These are phyloP conservation scores for Didymodactylos carnosus DNA, from an alignment of 2,888 invertebrate genomes.

Conservation along the genomic window DNA sequence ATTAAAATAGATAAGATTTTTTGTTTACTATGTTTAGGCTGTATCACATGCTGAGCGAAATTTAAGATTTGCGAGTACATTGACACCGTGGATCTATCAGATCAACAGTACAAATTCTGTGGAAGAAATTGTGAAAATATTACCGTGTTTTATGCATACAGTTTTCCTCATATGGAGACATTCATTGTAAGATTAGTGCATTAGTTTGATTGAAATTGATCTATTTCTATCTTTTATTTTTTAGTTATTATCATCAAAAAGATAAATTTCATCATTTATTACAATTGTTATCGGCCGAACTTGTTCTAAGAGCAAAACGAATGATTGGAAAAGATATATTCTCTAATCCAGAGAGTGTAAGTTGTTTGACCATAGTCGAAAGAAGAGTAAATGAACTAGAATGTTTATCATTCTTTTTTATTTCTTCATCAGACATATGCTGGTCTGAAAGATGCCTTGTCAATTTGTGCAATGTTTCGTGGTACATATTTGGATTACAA, in stretches of 20 bases:
- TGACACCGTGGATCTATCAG: slow-evolving; percentile 25
- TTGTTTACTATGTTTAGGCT: slow-evolving; percentile 19
- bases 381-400: neutral
- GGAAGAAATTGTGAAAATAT: slow-evolving; percentile 23
- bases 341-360: slow-evolving; percentile 29
- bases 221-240: slow-evolving; percentile 11
- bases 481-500: slow-evolving; percentile 33
- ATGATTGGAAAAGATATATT: slow-evolving; percentile 31
- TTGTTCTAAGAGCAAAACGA: slow-evolving; percentile 30
- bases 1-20: neutral
- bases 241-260: slow-evolving; percentile 32
- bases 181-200: slow-evolving; percentile 19
- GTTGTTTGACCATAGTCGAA: neutral
- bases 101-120: slow-evolving; percentile 25
- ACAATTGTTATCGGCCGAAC: slow-evolving; percentile 29
- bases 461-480: slow-evolving; percentile 33
- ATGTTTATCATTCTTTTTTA: neutral
- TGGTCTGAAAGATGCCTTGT: slow-evolving; percentile 30
- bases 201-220: slow-evolving; percentile 28
- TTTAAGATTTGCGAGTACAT: slow-evolving; percentile 26
- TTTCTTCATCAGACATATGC: slow-evolving; percentile 25
- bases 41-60: slow-evolving; percentile 26
- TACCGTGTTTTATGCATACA: slow-evolving; percentile 30
- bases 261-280: slow-evolving; percentile 29
- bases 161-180: slow-evolving; percentile 28